Percentiles rank a stretch among this genome's conserved stretches.
These are phyloP conservation scores for Numenius arquata DNA, from an alignment of 2,113 vertebrate genomes.

Conservation along the genomic window DNA sequence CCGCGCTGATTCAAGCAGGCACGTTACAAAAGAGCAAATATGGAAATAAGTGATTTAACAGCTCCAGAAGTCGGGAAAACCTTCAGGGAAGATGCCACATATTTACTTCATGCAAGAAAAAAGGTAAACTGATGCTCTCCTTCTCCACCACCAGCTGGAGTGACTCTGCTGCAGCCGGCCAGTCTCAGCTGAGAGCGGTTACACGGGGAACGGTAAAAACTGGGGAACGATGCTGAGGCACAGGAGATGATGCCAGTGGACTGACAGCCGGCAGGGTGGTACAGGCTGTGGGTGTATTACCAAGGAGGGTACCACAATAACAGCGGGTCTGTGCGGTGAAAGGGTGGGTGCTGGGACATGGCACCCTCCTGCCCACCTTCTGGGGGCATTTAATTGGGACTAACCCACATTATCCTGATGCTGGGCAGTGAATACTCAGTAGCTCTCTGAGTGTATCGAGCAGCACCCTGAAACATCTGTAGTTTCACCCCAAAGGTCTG, in stretches of 20 bases:
- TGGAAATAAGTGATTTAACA: conserved; percentile 39
- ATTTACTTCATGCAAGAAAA: not conserved
- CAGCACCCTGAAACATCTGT: not conserved
- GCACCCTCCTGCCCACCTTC: not conserved
- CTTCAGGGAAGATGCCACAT: conserved; percentile 7
- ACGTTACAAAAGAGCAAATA: conserved; percentile 18
- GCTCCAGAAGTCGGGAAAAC: not conserved
- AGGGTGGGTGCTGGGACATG: not conserved
- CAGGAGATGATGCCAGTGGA: not conserved
- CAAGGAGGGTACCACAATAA: not conserved
- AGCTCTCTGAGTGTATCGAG: not conserved
- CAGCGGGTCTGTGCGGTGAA: not conserved
- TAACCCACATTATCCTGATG: not conserved
- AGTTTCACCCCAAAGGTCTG: not conserved
- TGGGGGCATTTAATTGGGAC: not conserved
- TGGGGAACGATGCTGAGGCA: not conserved
- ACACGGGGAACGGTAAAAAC: not conserved
- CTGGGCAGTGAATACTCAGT: not conserved
- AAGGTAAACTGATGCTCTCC: not conserved
- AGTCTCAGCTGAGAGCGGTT: not conserved
- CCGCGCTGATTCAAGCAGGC: not conserved
- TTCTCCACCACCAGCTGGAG: not conserved
- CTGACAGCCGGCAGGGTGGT: not conserved
- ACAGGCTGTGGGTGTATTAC: not conserved
- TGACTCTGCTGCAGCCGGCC: not conserved